Percentiles rank a stretch among this genome's conserved stretches.
Conservation (phyloP, 2,113 vertebrate genomes). For the Raja brachyura region DNA sequence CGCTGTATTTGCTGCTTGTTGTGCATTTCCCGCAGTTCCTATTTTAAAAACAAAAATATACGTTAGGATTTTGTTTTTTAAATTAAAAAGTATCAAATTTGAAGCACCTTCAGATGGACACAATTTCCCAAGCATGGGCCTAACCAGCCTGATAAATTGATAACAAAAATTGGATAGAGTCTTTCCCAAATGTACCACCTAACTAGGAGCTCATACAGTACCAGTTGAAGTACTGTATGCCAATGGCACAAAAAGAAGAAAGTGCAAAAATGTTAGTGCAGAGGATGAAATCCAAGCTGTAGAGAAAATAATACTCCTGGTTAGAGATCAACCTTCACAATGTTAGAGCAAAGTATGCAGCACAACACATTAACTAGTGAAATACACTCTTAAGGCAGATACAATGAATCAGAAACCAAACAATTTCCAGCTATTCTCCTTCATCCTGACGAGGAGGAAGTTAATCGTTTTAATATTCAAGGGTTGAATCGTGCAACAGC, state of each 20-base stretch:
- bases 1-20: slow-evolving; percentile 84
- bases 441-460: background rate
- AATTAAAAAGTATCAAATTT: background rate
- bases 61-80: background rate
- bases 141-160: background rate
- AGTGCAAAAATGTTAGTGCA: slow-evolving; percentile 25
- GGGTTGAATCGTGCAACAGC: background rate
- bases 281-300: background rate
- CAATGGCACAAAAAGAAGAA: background rate
- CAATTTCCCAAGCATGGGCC: slow-evolving; percentile 22
- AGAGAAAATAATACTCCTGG: background rate
- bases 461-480: background rate
- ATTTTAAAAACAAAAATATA: slow-evolving; percentile 44
- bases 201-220: background rate
- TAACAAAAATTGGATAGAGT: slow-evolving; percentile 22
- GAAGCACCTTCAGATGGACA: background rate
- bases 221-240: background rate
- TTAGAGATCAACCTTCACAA: background rate
- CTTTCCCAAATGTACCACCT: slow-evolving; percentile 33
- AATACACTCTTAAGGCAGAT: background rate
- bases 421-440: slow-evolving; percentile 30
- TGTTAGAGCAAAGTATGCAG: background rate
- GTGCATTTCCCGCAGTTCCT: slow-evolving; percentile 93
- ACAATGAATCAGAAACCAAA: slow-evolving; percentile 1
- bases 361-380: background rate